Evolutionary conservation across 92 coral and sea anemone genomes (phyloP), one percentile per base, ranked within the genome.

Genomic region (Paramuricea clavata): DNA sequence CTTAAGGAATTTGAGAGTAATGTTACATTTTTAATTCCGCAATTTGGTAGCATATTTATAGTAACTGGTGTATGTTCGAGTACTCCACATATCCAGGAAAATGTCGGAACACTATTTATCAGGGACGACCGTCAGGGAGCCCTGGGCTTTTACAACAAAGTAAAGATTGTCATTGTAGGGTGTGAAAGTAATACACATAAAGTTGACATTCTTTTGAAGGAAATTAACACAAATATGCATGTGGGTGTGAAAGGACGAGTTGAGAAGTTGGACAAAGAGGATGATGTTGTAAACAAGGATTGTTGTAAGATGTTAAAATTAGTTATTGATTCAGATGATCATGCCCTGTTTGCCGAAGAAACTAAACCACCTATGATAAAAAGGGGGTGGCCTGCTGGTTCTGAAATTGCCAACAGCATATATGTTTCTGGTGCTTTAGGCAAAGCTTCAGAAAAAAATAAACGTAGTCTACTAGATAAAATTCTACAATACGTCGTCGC

Each of bases 401-500:
- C 49, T 12, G 59, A 50, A 50, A 50, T 2, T 16, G 12, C 3
- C 22, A 16, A 50, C 11, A 19, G 11, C 59, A 12, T 50, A 19
- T 3, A 50, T 50, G 59, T 50, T 2, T n/a, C n/a, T 50, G 59
- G 59, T 50, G 59, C 3, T 42, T 42, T 42, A 4, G 59, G 5
- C 59, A 50, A 16, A 3, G 59, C 21, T 50, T 12, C 17, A 50
- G 59, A 50, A 12, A 13, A 50, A 8, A 3, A n/a, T n/a, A n/a
- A n/a, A n/a, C n/a, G n/a, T n/a, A n/a, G n/a, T n/a, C n/a, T n/a
- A n/a, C n/a, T n/a, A n/a, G n/a, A n/a, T n/a, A n/a, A 12, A 93
- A 93, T 21, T 94, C 98, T 77, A 97, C 98, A 74, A 93, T 95
- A 80, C 95, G 88, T 22, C 89, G 60, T 27, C 95, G 98, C 28